These are phyloP conservation scores for Centropyge bicolor DNA, from an alignment of 2,797 vertebrate genomes.

Conservation along the genomic window DNA sequence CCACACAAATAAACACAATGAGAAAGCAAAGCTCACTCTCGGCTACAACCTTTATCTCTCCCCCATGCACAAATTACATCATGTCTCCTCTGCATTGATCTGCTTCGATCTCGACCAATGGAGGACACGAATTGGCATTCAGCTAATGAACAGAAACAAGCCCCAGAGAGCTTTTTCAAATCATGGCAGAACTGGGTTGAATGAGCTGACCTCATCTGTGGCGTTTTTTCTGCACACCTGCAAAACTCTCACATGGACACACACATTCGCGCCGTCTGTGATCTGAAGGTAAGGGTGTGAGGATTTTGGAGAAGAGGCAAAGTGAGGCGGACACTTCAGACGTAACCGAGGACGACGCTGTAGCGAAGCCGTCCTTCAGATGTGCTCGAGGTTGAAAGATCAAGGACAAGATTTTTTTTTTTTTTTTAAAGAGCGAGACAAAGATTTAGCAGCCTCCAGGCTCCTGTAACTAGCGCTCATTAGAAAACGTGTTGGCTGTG, in stretches of 20 bases:
- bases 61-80: constrained; percentile 45
- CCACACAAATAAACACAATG: constrained; percentile 47
- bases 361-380: constrained; percentile 26
- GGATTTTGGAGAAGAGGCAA: background rate
- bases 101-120: constrained; percentile 34
- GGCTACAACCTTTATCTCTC: constrained; percentile 48
- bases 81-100: constrained; percentile 52
- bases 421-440: background rate
- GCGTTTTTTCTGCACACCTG: constrained; percentile 35
- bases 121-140: constrained; percentile 55
- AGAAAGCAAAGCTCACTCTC: constrained; percentile 37
- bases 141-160: constrained; percentile 49
- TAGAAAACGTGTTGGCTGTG: constrained; percentile 22
- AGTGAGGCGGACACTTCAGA: constrained; percentile 21
- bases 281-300: constrained; percentile 19
- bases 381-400: constrained; percentile 6
- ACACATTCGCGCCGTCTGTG: background rate
- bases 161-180: constrained; percentile 41
- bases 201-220: constrained; percentile 39
- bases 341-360: background rate
- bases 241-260: constrained; percentile 1
- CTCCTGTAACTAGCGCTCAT: constrained; percentile 27
- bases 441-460: background rate
- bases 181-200: constrained; percentile 22
- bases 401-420: background rate